phyloP scores from a whole-genome alignment of 2,888 invertebrate species.

The Parochlus steinenii region DNA sequence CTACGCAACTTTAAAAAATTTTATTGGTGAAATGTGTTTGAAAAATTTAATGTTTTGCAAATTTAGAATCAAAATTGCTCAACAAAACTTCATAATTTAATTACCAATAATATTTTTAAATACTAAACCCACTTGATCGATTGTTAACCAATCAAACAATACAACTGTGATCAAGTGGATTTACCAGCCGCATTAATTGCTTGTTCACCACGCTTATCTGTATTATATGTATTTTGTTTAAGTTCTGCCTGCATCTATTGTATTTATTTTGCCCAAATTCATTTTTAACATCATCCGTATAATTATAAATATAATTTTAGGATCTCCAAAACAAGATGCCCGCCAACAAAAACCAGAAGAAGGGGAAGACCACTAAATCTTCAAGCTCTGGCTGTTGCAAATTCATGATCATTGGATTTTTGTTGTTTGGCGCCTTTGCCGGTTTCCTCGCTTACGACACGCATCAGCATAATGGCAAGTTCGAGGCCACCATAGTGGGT shows the following conservation, averaged over 20 bases:
- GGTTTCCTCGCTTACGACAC: slow-evolving; percentile 48
- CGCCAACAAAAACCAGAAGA: slow-evolving; percentile 10
- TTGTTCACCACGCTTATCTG: neutral
- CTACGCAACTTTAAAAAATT: neutral
- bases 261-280: neutral
- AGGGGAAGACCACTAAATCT: slow-evolving; percentile 22
- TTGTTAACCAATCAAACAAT: too few relatives aligned
- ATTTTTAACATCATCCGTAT: neutral
- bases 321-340: slow-evolving; percentile 10
- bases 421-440: slow-evolving; percentile 40
- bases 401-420: slow-evolving; percentile 46
- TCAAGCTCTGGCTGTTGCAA: slow-evolving; percentile 39
- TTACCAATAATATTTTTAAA: too few relatives aligned
- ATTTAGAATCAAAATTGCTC: too few relatives aligned
- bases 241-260: neutral
- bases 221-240: neutral
- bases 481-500: slow-evolving; percentile 51
- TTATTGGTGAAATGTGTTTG: neutral
- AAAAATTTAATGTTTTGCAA: too few relatives aligned
- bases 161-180: neutral
- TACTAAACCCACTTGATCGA: too few relatives aligned
- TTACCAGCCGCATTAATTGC: neutral
- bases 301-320: slow-evolving; percentile 5
- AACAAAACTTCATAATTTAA: too few relatives aligned
- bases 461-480: slow-evolving; percentile 43